A percentile compares a stretch with the other conserved stretches of the same genome.
phyloP scores from a whole-genome alignment of 2,113 vertebrate species.

The Nyctereutes procyonoides region DNA sequence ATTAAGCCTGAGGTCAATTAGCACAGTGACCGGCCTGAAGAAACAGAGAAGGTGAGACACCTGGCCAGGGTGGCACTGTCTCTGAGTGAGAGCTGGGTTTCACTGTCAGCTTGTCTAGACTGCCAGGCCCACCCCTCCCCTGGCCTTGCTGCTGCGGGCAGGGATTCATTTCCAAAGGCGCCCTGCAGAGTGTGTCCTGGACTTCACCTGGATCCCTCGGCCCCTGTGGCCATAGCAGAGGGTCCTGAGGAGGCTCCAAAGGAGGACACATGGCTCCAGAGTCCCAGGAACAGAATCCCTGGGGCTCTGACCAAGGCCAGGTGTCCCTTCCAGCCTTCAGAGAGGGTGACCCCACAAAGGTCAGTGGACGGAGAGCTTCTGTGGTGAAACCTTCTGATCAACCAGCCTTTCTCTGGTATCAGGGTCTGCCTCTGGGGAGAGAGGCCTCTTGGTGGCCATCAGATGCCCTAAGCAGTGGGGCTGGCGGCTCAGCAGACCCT shows the following conservation, averaged over 20 bases:
- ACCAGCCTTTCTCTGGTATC: too few relatives aligned
- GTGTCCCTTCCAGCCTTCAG: rapidly evolving
- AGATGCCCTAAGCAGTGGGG: not conserved
- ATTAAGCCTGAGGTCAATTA: not conserved
- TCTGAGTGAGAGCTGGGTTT: not conserved
- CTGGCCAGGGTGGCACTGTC: not conserved
- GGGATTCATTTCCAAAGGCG: not conserved
- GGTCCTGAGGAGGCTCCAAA: not conserved
- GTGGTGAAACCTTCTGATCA: not conserved
- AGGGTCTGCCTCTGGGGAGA: not conserved
- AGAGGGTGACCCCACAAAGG: not conserved
- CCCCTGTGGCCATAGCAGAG: not conserved
- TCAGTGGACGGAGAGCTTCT: too few relatives aligned
- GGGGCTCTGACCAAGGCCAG: not conserved
- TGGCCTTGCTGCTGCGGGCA: not conserved
- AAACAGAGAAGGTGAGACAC: not conserved
- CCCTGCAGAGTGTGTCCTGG: too few relatives aligned
- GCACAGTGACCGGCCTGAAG: not conserved
- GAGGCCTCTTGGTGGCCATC: not conserved
- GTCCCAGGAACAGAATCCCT: too few relatives aligned
- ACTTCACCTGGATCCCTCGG: not conserved
- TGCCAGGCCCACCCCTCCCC: not conserved
- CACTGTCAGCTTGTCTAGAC: not conserved
- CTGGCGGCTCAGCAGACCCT: not conserved
- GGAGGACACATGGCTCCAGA: not conserved